A percentile compares a stretch with the other conserved stretches of the same genome.
Conservation (phyloP, 2,797 vertebrate species). For the Prunella strophiata region DNA sequence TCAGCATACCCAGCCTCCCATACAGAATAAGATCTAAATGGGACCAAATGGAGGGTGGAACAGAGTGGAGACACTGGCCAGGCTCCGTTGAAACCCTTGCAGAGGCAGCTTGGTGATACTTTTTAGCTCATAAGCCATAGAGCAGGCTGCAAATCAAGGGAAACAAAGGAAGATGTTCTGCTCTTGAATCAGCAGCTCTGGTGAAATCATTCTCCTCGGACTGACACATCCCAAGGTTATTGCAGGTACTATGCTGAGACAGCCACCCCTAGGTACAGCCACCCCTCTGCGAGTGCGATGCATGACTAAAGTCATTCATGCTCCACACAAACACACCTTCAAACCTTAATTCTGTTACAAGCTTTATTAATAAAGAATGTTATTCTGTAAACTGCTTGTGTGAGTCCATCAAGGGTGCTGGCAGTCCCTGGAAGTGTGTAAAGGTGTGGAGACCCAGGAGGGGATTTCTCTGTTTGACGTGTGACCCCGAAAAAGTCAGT, state of each 20-base stretch:
- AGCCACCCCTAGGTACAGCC: background rate
- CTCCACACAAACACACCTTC: background rate
- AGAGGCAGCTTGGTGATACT: rapidly evolving
- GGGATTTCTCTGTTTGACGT: rapidly evolving
- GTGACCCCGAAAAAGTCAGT: background rate
- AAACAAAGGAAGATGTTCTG: background rate
- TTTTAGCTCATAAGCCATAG: background rate
- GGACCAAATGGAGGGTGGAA: background rate
- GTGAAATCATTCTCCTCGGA: background rate
- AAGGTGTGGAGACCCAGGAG: background rate
- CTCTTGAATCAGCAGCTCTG: background rate
- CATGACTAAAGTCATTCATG: background rate
- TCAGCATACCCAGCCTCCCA: background rate
- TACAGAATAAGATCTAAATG: background rate
- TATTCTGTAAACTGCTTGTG: background rate
- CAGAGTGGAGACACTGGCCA: background rate
- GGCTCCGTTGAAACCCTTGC: background rate
- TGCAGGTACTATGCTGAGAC: background rate
- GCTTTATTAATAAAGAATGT: background rate
- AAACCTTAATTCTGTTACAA: background rate
- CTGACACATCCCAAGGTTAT: background rate
- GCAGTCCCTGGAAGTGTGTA: background rate
- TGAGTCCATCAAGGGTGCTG: background rate
- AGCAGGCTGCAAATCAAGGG: background rate
- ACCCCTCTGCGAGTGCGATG: background rate